A percentile compares a stretch with the other conserved stretches of the same genome.
Conservation (phyloP, 2,113 vertebrate genomes). For the Heterocephalus glaber region DNA sequence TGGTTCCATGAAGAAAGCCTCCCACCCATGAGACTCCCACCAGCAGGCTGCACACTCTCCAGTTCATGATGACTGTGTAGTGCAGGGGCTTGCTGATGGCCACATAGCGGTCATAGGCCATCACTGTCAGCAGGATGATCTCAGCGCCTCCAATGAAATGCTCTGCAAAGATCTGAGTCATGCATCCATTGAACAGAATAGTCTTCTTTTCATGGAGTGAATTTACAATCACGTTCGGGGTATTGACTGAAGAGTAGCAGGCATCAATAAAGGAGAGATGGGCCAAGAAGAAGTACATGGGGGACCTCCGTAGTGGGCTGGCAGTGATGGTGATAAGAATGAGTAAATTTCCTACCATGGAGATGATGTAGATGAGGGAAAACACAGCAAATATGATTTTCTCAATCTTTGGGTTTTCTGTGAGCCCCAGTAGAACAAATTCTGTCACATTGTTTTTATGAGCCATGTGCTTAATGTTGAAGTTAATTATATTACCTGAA, state of each 20-base stretch:
- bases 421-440: conserved; percentile 77
- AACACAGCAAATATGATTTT: conserved; percentile 74
- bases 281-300: not conserved
- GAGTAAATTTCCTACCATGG: conserved; percentile 49
- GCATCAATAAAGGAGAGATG: not conserved
- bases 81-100: conserved; percentile 80
- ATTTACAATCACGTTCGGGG: conserved; percentile 73
- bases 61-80: not conserved
- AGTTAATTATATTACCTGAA: not conserved
- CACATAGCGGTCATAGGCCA: conserved; percentile 77
- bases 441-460: conserved; percentile 70
- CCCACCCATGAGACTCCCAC: conserved; percentile 51
- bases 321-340: conserved; percentile 65
- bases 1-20: conserved; percentile 73
- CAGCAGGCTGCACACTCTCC: not conserved
- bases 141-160: conserved; percentile 76
- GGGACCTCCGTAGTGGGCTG: not conserved
- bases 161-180: conserved; percentile 70
- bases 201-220: conserved; percentile 71
- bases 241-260: not conserved
- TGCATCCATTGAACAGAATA: conserved; percentile 73
- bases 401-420: conserved; percentile 51
- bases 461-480: not conserved
- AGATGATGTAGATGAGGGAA: conserved; percentile 69
- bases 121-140: conserved; percentile 75